Evolutionary conservation across 2,797 vertebrate species (phyloP).

Genomic region (Halcyon badia): DNA sequence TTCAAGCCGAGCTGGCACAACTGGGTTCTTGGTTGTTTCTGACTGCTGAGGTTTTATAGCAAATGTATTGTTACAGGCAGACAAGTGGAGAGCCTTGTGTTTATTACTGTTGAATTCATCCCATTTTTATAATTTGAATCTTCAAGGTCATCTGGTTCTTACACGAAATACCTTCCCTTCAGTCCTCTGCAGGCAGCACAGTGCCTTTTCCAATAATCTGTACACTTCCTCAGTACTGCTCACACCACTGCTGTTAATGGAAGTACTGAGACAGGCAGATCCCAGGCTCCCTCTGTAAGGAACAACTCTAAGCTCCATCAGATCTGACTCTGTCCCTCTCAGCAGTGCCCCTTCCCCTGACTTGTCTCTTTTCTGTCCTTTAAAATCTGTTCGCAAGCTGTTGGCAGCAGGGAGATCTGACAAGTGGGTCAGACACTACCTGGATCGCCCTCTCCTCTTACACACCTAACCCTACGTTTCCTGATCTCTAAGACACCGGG

Average conservation of each 20-base stretch:
- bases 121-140: slow-evolving; percentile 5
- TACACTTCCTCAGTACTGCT: background rate
- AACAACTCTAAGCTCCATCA: background rate
- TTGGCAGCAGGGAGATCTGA: background rate
- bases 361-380: background rate
- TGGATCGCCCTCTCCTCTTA: background rate
- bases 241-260: background rate
- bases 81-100: background rate
- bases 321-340: background rate
- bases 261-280: background rate
- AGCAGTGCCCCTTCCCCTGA: background rate
- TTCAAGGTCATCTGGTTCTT: slow-evolving; percentile 18
- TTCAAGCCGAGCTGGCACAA: slow-evolving; percentile 18
- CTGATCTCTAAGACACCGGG: background rate
- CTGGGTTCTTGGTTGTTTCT: background rate
- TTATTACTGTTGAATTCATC: slow-evolving; percentile 13
- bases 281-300: background rate
- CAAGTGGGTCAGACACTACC: fast-evolving
- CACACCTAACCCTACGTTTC: background rate
- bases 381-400: background rate
- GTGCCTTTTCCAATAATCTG: background rate
- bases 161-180: background rate
- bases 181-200: background rate
- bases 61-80: background rate
- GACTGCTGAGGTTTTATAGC: background rate